phyloP scores from a whole-genome alignment of 2,888 invertebrate species.

The Ormia ochracea region DNA sequence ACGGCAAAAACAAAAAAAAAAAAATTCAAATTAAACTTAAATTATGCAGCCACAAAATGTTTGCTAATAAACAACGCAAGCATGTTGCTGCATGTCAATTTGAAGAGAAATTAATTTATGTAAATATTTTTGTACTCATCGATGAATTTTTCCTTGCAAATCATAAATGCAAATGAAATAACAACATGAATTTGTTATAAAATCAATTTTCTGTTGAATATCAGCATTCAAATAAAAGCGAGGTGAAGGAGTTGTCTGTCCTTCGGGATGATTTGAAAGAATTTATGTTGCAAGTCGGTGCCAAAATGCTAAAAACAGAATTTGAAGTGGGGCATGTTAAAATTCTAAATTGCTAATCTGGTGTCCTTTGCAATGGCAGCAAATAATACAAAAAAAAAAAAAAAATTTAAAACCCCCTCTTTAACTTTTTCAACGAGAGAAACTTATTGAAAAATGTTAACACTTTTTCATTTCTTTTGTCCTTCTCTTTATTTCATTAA shows the following conservation, averaged over 20 bases:
- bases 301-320: too few species aligned
- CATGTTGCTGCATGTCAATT: constrained; percentile 18
- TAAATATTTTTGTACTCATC: not conserved
- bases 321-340: too few species aligned
- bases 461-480: not conserved
- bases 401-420: too few species aligned
- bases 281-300: too few species aligned
- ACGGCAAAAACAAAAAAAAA: too few species aligned
- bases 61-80: constrained; percentile 25
- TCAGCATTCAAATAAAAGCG: not conserved
- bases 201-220: not conserved
- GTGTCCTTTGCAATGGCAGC: too few species aligned
- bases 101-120: constrained; percentile 14
- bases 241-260: not conserved
- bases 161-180: not conserved
- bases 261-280: too few species aligned
- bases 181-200: not conserved
- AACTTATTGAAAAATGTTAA: not conserved
- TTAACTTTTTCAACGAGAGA: not conserved
- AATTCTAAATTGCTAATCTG: too few species aligned
- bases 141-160: constrained; percentile 9
- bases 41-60: not conserved
- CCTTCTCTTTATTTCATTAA: not conserved
- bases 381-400: too few species aligned
- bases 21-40: too few species aligned